Conservation (phyloP, 2,888 invertebrate genomes). For the Portevinia maculata region DNA sequence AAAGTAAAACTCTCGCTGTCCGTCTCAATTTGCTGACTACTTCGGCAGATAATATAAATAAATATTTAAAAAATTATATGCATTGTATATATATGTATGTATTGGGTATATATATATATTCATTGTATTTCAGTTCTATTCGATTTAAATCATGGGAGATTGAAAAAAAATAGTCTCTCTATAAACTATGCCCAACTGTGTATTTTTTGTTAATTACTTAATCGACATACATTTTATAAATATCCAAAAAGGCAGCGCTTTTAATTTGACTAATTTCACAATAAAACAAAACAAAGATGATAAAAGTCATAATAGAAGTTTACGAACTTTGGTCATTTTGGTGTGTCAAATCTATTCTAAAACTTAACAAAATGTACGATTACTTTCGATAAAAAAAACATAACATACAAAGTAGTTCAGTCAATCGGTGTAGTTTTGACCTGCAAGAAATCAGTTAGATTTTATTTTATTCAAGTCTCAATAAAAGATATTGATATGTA, state of each 20-base stretch:
- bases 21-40: constrained; percentile 32
- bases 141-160: constrained; percentile 27
- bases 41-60: constrained; percentile 43
- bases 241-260: constrained; percentile 24
- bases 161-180: background rate
- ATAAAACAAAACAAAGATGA: constrained; percentile 7
- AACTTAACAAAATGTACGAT: constrained; percentile 40
- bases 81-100: constrained; percentile 35
- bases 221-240: constrained; percentile 4
- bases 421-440: constrained; percentile 2
- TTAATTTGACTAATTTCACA: constrained; percentile 33
- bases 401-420: background rate
- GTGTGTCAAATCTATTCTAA: constrained; percentile 46
- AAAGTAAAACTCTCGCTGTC: constrained; percentile 31
- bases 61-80: constrained; percentile 23
- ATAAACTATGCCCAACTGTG: constrained; percentile 12
- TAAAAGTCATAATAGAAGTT: constrained; percentile 25
- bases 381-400: constrained; percentile 12
- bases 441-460: background rate
- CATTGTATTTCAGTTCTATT: constrained; percentile 37
- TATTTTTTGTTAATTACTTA: constrained; percentile 3
- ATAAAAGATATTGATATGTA: no score
- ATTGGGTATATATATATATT: constrained; percentile 18
- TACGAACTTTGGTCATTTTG: constrained; percentile 39
- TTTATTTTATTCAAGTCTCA: background rate